A percentile compares a stretch with the other conserved stretches of the same genome.
phyloP scores from a whole-genome alignment of 2,113 vertebrate species.

The Electrona antarctica region DNA sequence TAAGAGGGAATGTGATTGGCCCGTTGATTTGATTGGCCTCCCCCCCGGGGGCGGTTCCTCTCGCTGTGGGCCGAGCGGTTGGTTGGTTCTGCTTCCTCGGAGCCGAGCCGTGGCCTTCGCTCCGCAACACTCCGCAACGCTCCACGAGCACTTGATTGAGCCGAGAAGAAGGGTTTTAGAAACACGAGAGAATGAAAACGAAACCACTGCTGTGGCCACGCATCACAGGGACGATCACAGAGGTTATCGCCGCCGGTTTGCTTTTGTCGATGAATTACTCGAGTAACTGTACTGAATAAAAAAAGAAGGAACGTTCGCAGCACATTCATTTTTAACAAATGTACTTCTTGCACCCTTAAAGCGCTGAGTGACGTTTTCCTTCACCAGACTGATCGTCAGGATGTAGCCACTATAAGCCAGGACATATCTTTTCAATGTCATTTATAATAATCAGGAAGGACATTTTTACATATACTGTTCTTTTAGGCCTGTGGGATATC shows the following conservation, averaged over 20 bases:
- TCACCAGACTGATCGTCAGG: too few species aligned
- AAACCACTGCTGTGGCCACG: slow-evolving; percentile 53
- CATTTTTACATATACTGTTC: too few species aligned
- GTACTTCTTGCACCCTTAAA: too few species aligned
- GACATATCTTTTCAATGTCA: too few species aligned
- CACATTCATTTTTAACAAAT: too few species aligned
- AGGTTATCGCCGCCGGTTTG: background rate
- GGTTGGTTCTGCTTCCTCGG: background rate
- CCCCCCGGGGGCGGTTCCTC: slow-evolving; percentile 23
- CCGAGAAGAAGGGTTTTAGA: slow-evolving; percentile 26
- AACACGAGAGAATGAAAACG: background rate
- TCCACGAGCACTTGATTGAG: slow-evolving; percentile 57
- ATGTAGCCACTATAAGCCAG: too few species aligned
- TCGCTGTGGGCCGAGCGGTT: slow-evolving; percentile 2
- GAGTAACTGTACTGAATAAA: background rate
- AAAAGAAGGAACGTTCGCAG: too few species aligned
- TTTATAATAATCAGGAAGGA: too few species aligned
- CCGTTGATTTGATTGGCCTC: too few species aligned
- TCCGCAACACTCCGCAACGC: background rate
- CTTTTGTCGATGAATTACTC: background rate
- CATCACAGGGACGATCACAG: slow-evolving; percentile 55
- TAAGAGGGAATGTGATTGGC: slow-evolving; percentile 61
- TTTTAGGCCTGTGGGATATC: too few species aligned
- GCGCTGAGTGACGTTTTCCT: too few species aligned
- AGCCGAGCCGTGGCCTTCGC: slow-evolving; percentile 14